Evolutionary conservation across 2,113 vertebrate genomes (phyloP), one percentile per base, ranked within the genome.

Genomic region (Piliocolobus tephrosceles): DNA sequence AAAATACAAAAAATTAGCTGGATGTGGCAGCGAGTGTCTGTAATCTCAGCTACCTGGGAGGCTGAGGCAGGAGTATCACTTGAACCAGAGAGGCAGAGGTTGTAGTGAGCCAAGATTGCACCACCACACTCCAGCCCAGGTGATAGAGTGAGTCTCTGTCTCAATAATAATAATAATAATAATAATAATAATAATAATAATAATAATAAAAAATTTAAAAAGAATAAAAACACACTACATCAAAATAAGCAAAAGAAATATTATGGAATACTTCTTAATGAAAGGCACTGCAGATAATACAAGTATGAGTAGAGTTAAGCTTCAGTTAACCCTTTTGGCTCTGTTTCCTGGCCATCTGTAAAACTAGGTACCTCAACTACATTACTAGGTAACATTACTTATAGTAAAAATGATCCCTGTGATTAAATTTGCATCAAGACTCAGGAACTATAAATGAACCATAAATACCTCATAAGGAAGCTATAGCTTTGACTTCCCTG

Each of bases 211-310:
- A 64, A 12, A 64, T 12, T 30, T 14, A 82, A 58, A 78, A 83
- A 83, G 45, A 93, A 38, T 83, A 92, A 86, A 94, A 94, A 93
- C 61, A 94, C 23, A 79, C 18, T 70, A 84, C 11, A 45, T 82
- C 72, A 90, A 94, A 86, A 73, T 45, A 87, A 90, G 23, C 66
- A 82, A 90, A 88, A 82, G 45, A 43, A 82, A 4, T 72, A 76
- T 20, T 72, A 76, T 0, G 40, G 66, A 97, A 70, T 72, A 50
- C 45, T 92, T 92, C 8, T 70, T 43, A 81, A 84, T 57, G 72
- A 94, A 70, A 87, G 52, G 58, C 23, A 64, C 43, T 61, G 12
- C n/a, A 13, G 55, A 79, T 43, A 95, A 92, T 43, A n/a, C 23
- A 66, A 79, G 30, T 35, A 61, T 83, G 72, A 92, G 13, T 23